A percentile compares a stretch with the other conserved stretches of the same genome.
Evolutionary conservation across 2,797 vertebrate genomes (phyloP).

Genomic region (Chrysocyon brachyurus): DNA sequence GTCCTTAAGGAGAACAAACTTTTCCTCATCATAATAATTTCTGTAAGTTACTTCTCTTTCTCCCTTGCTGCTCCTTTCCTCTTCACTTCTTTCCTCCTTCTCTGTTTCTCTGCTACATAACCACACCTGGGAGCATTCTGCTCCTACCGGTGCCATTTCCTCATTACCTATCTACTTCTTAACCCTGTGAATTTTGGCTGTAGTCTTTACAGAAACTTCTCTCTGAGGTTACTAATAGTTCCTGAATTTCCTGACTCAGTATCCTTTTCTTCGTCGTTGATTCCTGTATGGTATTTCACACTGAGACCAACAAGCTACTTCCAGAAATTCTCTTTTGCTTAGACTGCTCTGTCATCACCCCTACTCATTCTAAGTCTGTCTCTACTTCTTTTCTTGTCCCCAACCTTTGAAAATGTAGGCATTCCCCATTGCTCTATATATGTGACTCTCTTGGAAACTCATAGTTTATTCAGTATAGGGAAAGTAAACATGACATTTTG

Average conservation of each 20-base stretch:
- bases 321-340: constrained; percentile 40
- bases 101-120: neutral
- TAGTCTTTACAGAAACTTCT: constrained; percentile 6
- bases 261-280: constrained; percentile 28
- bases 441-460: constrained; percentile 5
- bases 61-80: neutral
- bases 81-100: neutral
- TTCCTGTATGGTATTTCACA: constrained; percentile 4
- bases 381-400: neutral
- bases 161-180: neutral
- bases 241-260: neutral
- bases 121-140: neutral
- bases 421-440: neutral
- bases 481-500: neutral
- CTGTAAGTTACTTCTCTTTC: neutral
- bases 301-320: neutral
- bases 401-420: constrained; percentile 14
- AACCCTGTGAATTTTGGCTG: constrained; percentile 13
- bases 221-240: neutral
- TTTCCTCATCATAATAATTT: neutral
- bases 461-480: neutral
- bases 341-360: neutral
- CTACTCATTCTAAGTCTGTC: constrained; percentile 43
- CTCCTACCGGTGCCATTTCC: neutral
- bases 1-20: neutral